Conservation (phyloP, 1,140 invertebrate genomes). For the Zaprionus tsacasi region DNA sequence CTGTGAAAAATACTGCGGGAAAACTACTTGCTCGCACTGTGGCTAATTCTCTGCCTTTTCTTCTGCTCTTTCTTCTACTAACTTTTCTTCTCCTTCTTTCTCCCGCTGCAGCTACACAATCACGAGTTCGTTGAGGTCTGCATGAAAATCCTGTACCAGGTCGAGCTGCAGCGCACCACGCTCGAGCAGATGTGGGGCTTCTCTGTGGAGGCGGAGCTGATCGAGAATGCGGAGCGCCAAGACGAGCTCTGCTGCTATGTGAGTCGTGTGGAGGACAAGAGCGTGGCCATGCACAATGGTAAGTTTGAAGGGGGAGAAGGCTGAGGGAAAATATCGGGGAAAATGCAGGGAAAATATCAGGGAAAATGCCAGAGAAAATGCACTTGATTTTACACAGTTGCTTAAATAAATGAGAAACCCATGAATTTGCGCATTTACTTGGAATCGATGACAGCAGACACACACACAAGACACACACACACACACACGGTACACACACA, state of each 20-base stretch:
- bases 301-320: constrained; percentile 80
- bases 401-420: constrained; percentile 23
- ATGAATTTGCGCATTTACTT: constrained; percentile 27
- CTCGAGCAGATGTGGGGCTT: constrained; percentile 99
- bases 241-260: constrained; percentile 99
- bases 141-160: constrained; percentile 98
- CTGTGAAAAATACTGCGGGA: constrained; percentile 15
- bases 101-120: constrained; percentile 90
- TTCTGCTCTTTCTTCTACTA: constrained; percentile 29
- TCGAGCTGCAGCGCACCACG: constrained; percentile 94
- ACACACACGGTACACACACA: not conserved
- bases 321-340: too few species aligned
- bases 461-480: too few species aligned
- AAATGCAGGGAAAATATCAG: not conserved
- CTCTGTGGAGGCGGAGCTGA: constrained; percentile 97
- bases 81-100: not conserved
- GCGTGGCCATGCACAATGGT: constrained; percentile 98
- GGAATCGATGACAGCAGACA: constrained; percentile 32
- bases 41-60: constrained; percentile 57
- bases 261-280: constrained; percentile 96
- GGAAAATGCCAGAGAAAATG: not conserved
- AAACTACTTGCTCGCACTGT: constrained; percentile 26
- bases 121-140: constrained; percentile 98
- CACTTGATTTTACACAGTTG: constrained; percentile 33
- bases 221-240: constrained; percentile 97